Percentiles rank a stretch among this genome's conserved stretches.
Evolutionary conservation across 2,797 vertebrate genomes (phyloP).

Genomic region (Eulemur coronatus): DNA sequence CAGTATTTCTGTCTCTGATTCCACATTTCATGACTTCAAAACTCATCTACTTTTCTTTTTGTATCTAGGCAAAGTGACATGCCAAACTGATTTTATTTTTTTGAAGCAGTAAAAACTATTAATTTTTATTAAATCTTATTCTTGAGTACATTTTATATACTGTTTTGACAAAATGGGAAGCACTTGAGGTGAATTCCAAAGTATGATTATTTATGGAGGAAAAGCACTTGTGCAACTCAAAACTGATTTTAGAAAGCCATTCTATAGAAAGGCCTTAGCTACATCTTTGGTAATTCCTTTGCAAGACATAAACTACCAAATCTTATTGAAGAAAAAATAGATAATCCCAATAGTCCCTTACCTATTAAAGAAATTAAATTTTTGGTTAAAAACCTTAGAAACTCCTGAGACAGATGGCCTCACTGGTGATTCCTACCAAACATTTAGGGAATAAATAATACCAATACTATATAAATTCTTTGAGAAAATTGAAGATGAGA

Average conservation of each 20-base stretch:
- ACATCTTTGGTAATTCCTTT: not conserved
- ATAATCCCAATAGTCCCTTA: not conserved
- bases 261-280: not conserved
- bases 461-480: not conserved
- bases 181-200: too few relatives aligned
- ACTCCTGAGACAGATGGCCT: not conserved
- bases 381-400: slow-evolving; percentile 30
- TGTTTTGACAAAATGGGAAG: not conserved
- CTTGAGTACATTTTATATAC: not conserved
- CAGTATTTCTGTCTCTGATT: not conserved
- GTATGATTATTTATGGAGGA: too few relatives aligned
- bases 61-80: not conserved
- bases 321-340: slow-evolving; percentile 16
- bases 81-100: slow-evolving; percentile 14
- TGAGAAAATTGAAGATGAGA: not conserved
- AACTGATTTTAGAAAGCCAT: slow-evolving; percentile 9
- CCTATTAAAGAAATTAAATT: slow-evolving; percentile 14
- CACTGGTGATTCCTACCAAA: slow-evolving; percentile 4
- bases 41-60: slow-evolving; percentile 30
- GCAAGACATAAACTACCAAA: slow-evolving; percentile 1
- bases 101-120: not conserved
- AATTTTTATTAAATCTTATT: not conserved
- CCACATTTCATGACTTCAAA: not conserved
- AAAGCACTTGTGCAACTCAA: not conserved
- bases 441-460: slow-evolving; percentile 29